A percentile compares a stretch with the other conserved stretches of the same genome.
These are phyloP conservation scores for Drosophila cognata DNA, from an alignment of 2,888 invertebrate genomes.

Conservation along the genomic window DNA sequence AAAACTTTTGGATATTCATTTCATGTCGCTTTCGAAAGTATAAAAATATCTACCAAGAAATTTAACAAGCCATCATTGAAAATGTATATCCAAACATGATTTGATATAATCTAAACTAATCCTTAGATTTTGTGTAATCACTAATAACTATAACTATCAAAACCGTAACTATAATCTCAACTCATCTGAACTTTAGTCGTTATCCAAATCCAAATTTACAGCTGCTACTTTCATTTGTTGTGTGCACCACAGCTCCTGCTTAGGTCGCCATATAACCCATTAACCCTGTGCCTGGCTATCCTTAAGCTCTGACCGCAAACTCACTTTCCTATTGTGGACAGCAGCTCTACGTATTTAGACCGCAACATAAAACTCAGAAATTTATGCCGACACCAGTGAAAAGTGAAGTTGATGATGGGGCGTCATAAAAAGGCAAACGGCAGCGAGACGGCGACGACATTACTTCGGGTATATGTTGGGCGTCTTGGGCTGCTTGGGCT, in stretches of 20 bases:
- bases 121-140: not conserved
- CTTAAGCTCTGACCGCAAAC: slow-evolving; percentile 45
- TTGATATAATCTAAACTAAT: too few species aligned
- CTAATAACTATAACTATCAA: not conserved
- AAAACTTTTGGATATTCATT: not conserved
- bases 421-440: slow-evolving; percentile 50
- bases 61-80: not conserved
- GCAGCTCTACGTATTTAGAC: slow-evolving; percentile 28
- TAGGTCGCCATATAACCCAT: slow-evolving; percentile 21
- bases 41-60: not conserved
- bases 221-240: not conserved
- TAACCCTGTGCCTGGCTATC: slow-evolving; percentile 20
- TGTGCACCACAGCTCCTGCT: not conserved
- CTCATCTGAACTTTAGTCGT: not conserved
- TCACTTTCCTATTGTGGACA: slow-evolving; percentile 50
- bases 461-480: slow-evolving; percentile 74
- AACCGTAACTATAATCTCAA: not conserved
- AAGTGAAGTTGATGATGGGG: slow-evolving; percentile 55
- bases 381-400: slow-evolving; percentile 70
- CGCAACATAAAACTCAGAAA: slow-evolving; percentile 55
- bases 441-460: slow-evolving; percentile 47
- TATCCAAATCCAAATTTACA: not conserved
- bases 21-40: not conserved
- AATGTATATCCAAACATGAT: too few species aligned
- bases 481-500: slow-evolving; percentile 44